A percentile compares a stretch with the other conserved stretches of the same genome.
These are phyloP conservation scores for Argyra leucocephala DNA, from an alignment of 2,888 invertebrate genomes.

Conservation along the genomic window DNA sequence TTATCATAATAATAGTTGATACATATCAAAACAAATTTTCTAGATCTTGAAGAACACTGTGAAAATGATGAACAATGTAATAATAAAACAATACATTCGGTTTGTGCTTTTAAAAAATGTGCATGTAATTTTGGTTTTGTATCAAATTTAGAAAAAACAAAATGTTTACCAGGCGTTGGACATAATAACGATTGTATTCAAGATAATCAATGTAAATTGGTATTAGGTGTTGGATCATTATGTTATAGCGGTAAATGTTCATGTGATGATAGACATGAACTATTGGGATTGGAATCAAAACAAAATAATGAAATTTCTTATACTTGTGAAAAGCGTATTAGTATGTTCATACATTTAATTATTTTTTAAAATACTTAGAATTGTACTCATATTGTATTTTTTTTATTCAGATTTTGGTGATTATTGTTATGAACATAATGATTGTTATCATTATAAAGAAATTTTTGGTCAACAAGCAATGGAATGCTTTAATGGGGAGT, in stretches of 20 bases:
- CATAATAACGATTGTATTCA: slow-evolving; percentile 26
- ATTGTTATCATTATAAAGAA: slow-evolving; percentile 28
- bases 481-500: slow-evolving; percentile 30
- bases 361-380: not conserved
- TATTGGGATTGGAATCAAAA: slow-evolving; percentile 16
- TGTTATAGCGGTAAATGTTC: slow-evolving; percentile 27
- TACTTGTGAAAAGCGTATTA: slow-evolving; percentile 20
- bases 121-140: slow-evolving; percentile 25
- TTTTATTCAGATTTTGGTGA: slow-evolving; percentile 24
- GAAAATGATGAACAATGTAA: slow-evolving; percentile 26
- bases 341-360: slow-evolving; percentile 15
- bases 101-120: slow-evolving; percentile 23
- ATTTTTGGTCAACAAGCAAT: slow-evolving; percentile 24
- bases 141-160: slow-evolving; percentile 18
- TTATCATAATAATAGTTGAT: too few relatives aligned
- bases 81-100: slow-evolving; percentile 21
- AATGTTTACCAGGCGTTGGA: slow-evolving; percentile 24
- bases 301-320: slow-evolving; percentile 10
- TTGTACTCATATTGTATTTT: not conserved
- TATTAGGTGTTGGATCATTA: slow-evolving; percentile 26
- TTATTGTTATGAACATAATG: slow-evolving; percentile 27
- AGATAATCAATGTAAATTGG: slow-evolving; percentile 26
- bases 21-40: not conserved
- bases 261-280: slow-evolving; percentile 27
- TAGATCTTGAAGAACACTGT: slow-evolving; percentile 20